Base-by-base conservation (phyloP, 2,888 invertebrate genomes). In the Diachrysia chrysitis region DNA sequence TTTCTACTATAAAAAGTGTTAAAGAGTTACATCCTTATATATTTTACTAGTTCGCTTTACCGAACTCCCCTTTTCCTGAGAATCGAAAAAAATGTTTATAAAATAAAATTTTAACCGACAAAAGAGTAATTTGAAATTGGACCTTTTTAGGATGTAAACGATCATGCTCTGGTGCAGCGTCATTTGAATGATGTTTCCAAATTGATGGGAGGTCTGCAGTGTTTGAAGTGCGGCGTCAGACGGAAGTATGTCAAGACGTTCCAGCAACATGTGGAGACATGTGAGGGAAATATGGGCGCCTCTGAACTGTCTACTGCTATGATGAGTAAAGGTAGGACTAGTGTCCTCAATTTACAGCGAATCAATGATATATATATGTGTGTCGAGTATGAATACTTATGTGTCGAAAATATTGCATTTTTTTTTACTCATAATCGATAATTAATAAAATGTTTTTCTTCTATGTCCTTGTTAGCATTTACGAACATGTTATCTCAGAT, bases 171-270 rank as follows among this genome's bases (percentile, higher is more conserved):
- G 51, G 63, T 83, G 35, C 68, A 73, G n/a, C 76, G 23, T 29
- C 76, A 79, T 66, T 63, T 82, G 51, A 48, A 58, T 16, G 69
- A 75, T 5, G 59, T 87, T 19, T 64, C 75, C 17, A 81, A 74
- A 64, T 14, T 58, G 12, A 54, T 64, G 10, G 75, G 71, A 0
- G 73, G 76, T 12, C 63, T 85, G 32, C 61, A 57, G 17, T 85
- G 85, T 56, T n/a, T 65, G 0, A 81, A 74, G 62, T 85, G 85
- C 48, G 84, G 81, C 0, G 7, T 81, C 1, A 65, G 71, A 23
- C 79, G 84, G 17, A 86, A 79, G 76, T 84, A 85, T 54, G 81
- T 81, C 4, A 83, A 84, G 63, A 54, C 59, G 19, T 82, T 74
- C 35, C 25, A 61, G 32, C 54, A 63, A 1, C 82, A 82, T 61